phyloP scores from a whole-genome alignment of 1,140 invertebrate species.

The Drosophila lacteicornis region DNA sequence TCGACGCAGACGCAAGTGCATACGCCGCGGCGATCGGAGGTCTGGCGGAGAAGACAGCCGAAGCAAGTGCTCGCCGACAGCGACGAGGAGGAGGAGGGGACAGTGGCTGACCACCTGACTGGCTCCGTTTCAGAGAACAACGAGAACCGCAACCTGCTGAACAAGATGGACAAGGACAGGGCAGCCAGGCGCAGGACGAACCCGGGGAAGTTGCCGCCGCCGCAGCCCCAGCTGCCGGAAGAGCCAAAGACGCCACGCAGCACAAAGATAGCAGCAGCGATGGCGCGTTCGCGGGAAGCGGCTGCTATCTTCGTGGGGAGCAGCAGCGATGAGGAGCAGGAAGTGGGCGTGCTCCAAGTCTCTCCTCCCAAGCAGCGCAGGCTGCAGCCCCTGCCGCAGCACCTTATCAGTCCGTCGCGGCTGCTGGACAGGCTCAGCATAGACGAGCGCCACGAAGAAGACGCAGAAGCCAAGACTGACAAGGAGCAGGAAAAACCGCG shows the following conservation, averaged over 20 bases:
- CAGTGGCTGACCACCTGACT: slow-evolving; percentile 22
- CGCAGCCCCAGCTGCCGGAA: slow-evolving; percentile 2
- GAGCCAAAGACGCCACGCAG: slow-evolving; percentile 76
- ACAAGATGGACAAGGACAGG: slow-evolving; percentile 70
- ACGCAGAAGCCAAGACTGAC: slow-evolving; percentile 53
- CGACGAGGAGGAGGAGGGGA: slow-evolving; percentile 62
- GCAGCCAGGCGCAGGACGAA: slow-evolving; percentile 23
- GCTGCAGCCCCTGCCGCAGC: slow-evolving; percentile 57
- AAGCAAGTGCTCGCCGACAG: slow-evolving; percentile 41
- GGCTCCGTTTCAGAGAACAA: slow-evolving; percentile 76
- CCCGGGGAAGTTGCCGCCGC: slow-evolving; percentile 20
- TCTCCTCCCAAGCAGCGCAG: slow-evolving; percentile 76
- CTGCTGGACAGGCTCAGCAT: slow-evolving; percentile 79
- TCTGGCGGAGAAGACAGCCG: slow-evolving; percentile 71
- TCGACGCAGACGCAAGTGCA: slow-evolving; percentile 49
- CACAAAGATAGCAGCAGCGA: slow-evolving; percentile 53
- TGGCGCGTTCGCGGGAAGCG: slow-evolving; percentile 22
- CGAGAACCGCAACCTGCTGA: slow-evolving; percentile 76
- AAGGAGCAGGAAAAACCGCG: background rate
- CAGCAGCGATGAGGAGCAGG: slow-evolving; percentile 12
- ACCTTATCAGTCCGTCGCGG: slow-evolving; percentile 76
- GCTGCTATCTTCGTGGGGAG: slow-evolving; percentile 2
- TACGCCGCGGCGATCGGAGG: slow-evolving; percentile 57
- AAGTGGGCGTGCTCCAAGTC: slow-evolving; percentile 41
- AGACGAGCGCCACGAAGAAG: slow-evolving; percentile 64